These are phyloP conservation scores for Prorops nasuta DNA, from an alignment of 1,140 invertebrate genomes.

Conservation along the genomic window DNA sequence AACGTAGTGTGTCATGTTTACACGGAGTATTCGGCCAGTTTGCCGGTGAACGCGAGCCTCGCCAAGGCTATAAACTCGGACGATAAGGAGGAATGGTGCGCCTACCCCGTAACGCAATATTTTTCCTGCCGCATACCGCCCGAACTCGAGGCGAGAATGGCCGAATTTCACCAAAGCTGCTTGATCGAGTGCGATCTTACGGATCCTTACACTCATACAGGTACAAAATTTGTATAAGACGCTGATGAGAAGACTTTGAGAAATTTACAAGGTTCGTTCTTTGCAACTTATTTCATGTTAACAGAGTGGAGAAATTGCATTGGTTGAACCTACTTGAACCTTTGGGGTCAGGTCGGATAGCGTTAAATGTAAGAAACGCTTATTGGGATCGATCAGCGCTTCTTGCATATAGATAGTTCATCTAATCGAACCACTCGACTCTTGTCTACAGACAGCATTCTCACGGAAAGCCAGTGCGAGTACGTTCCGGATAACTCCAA, in stretches of 20 bases:
- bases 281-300: too few species aligned
- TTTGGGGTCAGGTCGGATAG: too few species aligned
- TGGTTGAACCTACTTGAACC: too few species aligned
- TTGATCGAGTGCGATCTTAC: slow-evolving; percentile 67
- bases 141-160: slow-evolving; percentile 42
- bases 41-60: slow-evolving; percentile 59
- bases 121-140: slow-evolving; percentile 61
- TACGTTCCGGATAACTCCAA: slow-evolving; percentile 59
- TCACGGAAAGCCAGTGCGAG: slow-evolving; percentile 66
- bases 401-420: too few species aligned
- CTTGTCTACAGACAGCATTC: slow-evolving; percentile 61
- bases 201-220: slow-evolving; percentile 64
- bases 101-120: slow-evolving; percentile 58
- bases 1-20: slow-evolving; percentile 62
- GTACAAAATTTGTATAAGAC: too few species aligned
- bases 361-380: too few species aligned
- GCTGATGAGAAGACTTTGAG: too few species aligned
- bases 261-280: too few species aligned
- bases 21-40: slow-evolving; percentile 57
- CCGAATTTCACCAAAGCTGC: slow-evolving; percentile 51
- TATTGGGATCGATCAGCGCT: too few species aligned
- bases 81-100: slow-evolving; percentile 56
- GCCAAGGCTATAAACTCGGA: slow-evolving; percentile 49
- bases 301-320: too few species aligned
- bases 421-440: too few species aligned